phyloP scores from a whole-genome alignment of 2,113 vertebrate species.

The Phodopus roborovskii region DNA sequence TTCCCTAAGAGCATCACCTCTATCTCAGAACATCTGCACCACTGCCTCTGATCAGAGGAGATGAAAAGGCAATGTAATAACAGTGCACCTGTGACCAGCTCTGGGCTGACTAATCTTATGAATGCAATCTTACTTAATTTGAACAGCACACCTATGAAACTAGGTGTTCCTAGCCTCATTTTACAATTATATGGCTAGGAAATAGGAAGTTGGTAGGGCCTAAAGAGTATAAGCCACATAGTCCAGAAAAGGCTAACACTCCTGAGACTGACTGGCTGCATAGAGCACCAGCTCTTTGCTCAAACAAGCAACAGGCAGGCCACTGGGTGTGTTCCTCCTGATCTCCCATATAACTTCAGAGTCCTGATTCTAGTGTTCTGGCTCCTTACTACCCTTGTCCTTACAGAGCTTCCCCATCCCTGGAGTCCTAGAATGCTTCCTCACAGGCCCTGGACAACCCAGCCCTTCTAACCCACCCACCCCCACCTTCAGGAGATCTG shows the following conservation, averaged over 20 bases:
- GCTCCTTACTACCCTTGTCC: background rate
- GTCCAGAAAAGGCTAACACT: background rate
- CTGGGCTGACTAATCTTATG: background rate
- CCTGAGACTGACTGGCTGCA: background rate
- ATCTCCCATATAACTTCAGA: background rate
- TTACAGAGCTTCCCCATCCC: rapidly evolving
- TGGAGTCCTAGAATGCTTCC: background rate
- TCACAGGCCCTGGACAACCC: background rate
- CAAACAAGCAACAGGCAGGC: background rate
- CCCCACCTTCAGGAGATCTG: background rate
- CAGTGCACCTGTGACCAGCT: rapidly evolving
- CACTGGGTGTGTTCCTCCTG: background rate
- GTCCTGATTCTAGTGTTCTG: background rate
- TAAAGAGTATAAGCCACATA: background rate
- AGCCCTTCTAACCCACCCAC: background rate
- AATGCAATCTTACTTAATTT: background rate
- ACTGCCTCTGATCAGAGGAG: conserved; percentile 6
- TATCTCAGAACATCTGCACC: conserved; percentile 11
- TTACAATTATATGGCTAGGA: background rate
- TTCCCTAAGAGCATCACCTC: conserved; percentile 56
- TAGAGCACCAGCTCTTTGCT: background rate
- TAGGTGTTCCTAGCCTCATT: background rate
- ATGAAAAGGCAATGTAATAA: background rate
- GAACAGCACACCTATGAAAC: background rate
- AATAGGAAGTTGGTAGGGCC: background rate